A percentile compares a stretch with the other conserved stretches of the same genome.
These are phyloP conservation scores for Phodopus roborovskii DNA, from an alignment of 2,113 vertebrate species.

Conservation along the genomic window DNA sequence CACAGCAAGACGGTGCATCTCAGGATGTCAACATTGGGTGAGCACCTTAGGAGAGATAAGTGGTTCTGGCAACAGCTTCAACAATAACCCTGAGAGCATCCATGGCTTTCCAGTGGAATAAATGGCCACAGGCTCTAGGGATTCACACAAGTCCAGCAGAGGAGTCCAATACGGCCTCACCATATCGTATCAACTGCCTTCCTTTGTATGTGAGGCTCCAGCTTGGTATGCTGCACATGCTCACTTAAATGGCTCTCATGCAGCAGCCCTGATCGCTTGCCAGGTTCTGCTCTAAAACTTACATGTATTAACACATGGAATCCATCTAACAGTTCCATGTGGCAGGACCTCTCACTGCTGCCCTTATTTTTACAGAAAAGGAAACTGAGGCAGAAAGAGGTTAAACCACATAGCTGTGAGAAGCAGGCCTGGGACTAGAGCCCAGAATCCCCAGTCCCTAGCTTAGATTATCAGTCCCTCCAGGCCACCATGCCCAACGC, in stretches of 20 bases:
- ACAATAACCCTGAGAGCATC: neutral
- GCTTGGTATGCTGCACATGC: neutral
- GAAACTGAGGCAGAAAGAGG: neutral
- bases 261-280: rapidly evolving
- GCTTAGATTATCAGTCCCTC: neutral
- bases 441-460: neutral
- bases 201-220: neutral
- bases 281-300: neutral
- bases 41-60: neutral
- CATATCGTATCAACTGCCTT: neutral
- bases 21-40: neutral
- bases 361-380: neutral
- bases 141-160: neutral
- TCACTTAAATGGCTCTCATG: neutral
- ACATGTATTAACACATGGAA: neutral
- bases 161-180: rapidly evolving
- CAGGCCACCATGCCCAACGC: neutral
- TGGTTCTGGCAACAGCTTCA: rapidly evolving
- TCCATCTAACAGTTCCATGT: rapidly evolving
- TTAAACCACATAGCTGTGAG: neutral
- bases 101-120: neutral
- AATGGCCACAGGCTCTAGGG: rapidly evolving
- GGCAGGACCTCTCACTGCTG: neutral
- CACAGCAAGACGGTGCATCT: neutral
- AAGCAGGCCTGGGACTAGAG: neutral